Conservation (phyloP, 2,888 invertebrate genomes). For the Polyommatus iphigenia region DNA sequence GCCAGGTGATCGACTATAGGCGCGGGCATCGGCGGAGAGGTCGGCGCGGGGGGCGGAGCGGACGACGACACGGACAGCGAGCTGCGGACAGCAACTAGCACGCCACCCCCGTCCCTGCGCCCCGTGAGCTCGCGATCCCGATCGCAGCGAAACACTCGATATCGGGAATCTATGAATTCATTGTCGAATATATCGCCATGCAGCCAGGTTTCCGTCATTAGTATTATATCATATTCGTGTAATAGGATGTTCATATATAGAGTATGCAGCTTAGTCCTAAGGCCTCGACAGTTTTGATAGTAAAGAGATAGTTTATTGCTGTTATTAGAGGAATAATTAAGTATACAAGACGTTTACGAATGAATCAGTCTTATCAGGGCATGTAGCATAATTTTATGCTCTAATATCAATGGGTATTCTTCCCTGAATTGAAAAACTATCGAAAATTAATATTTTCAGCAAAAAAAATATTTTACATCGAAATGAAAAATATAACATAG, state of each 20-base stretch:
- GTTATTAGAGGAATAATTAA: no score
- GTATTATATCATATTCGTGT: slow-evolving; percentile 38
- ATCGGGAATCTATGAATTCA: slow-evolving; percentile 35
- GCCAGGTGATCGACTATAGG: neutral
- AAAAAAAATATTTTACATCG: no score
- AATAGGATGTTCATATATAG: slow-evolving; percentile 38
- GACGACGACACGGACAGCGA: slow-evolving; percentile 22
- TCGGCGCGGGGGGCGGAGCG: neutral
- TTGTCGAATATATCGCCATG: slow-evolving; percentile 33
- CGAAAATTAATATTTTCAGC: no score
- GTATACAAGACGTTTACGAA: no score
- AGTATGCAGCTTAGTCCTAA: slow-evolving; percentile 26
- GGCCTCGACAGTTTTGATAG: no score
- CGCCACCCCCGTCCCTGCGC: slow-evolving; percentile 36
- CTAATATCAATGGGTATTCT: no score
- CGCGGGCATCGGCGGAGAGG: no score
- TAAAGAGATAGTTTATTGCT: no score
- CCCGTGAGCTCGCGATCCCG: slow-evolving; percentile 32
- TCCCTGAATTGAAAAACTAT: no score
- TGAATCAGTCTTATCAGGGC: no score
- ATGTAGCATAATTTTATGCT: no score
- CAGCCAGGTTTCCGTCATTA: slow-evolving; percentile 39
- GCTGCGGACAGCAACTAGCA: slow-evolving; percentile 35
- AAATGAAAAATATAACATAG: no score
- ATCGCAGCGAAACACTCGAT: slow-evolving; percentile 35